Percentiles rank a stretch among this genome's conserved stretches.
These are phyloP conservation scores for Campoplex nolae DNA, from an alignment of 2,888 invertebrate species.

Conservation along the genomic window DNA sequence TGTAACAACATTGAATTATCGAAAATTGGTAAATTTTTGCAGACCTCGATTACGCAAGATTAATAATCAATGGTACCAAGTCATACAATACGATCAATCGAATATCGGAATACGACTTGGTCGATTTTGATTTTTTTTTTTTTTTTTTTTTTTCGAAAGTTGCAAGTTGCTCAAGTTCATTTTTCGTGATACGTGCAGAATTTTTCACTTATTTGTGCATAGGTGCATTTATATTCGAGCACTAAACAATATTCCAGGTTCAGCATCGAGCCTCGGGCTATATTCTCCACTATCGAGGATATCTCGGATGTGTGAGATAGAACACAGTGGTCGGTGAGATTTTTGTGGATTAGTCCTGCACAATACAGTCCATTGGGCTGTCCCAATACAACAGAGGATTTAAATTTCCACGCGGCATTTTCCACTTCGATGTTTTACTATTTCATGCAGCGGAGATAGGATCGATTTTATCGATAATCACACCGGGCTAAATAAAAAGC, in stretches of 20 bases:
- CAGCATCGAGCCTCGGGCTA: not conserved
- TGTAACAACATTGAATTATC: not conserved
- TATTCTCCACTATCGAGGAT: not conserved
- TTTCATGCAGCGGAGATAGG: constrained; percentile 16
- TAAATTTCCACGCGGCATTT: constrained; percentile 20
- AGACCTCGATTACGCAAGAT: not conserved
- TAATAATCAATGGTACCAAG: not conserved
- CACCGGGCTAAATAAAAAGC: constrained; percentile 15
- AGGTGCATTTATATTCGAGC: not conserved
- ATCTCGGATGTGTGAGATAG: constrained; percentile 10
- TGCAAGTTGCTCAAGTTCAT: not conserved
- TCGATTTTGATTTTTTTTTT: no score
- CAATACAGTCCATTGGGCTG: constrained; percentile 8
- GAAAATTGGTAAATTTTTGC: not conserved
- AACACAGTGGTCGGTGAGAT: constrained; percentile 6
- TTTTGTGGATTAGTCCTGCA: constrained; percentile 11
- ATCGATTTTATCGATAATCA: constrained; percentile 48
- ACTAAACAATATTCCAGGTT: constrained; percentile 13
- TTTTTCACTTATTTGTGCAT: not conserved
- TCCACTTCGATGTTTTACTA: constrained; percentile 26
- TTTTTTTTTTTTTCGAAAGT: not conserved
- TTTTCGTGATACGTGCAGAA: not conserved
- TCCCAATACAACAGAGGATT: constrained; percentile 14
- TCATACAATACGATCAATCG: no score
- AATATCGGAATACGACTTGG: no score